Conservation (phyloP, 2,113 vertebrate species). For the Rhinopomastus cyanomelas region DNA sequence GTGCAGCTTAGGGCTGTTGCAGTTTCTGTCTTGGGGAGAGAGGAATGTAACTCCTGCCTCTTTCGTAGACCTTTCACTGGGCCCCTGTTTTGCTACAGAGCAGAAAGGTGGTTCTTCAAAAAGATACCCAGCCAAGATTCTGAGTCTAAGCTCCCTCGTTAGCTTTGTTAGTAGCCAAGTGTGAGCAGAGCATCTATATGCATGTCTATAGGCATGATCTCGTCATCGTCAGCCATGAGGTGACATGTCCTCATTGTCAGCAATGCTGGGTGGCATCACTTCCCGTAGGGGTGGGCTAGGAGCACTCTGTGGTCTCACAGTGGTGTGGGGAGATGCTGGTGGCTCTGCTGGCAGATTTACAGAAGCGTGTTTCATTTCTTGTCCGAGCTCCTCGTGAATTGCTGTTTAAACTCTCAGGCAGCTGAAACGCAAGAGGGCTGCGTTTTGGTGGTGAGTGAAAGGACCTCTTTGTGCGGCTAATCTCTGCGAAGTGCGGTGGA, state of each 20-base stretch:
- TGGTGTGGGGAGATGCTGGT: neutral
- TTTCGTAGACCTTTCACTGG: neutral
- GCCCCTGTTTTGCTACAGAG: neutral
- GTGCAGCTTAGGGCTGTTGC: neutral
- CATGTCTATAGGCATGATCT: neutral
- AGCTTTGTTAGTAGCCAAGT: rapidly evolving
- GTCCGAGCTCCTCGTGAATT: neutral
- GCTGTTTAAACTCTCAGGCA: neutral
- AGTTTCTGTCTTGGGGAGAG: neutral
- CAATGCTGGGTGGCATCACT: neutral
- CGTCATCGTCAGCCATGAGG: neutral
- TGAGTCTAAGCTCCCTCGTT: neutral
- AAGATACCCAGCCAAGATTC: neutral
- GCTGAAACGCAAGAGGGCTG: neutral
- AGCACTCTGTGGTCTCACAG: rapidly evolving
- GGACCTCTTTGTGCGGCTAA: neutral
- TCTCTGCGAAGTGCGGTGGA: neutral
- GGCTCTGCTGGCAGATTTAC: neutral
- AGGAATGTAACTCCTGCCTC: neutral
- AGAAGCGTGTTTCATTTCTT: neutral
- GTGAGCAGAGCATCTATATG: neutral
- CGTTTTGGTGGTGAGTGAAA: neutral
- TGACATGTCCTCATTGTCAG: neutral
- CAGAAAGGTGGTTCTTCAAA: neutral
- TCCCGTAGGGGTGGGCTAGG: neutral